Conservation (phyloP, 2,113 vertebrate genomes). For the Petaurus breviceps region DNA sequence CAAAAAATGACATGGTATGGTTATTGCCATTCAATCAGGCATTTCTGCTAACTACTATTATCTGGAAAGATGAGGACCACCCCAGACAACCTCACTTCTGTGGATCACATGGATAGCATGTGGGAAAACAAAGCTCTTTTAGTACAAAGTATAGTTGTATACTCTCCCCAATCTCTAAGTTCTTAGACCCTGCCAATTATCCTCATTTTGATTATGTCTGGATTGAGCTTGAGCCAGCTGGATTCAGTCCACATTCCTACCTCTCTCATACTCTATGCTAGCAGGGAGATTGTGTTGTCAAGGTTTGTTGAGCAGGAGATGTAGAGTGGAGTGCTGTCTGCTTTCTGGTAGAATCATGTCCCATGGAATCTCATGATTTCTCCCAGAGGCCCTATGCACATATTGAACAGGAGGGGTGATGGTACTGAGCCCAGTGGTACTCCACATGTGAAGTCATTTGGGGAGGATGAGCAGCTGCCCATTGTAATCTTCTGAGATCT, state of each 20-base stretch:
- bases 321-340: neutral
- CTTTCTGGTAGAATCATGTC: neutral
- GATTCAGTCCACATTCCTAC: neutral
- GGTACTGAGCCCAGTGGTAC: neutral
- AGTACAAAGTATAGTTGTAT: neutral
- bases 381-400: neutral
- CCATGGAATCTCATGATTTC: neutral
- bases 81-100: neutral
- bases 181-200: neutral
- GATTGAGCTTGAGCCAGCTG: neutral
- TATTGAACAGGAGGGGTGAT: neutral
- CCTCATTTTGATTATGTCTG: neutral
- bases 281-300: neutral
- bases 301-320: conserved; percentile 47
- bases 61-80: neutral
- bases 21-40: neutral
- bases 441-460: neutral
- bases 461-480: conserved; percentile 3
- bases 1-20: neutral
- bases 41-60: neutral
- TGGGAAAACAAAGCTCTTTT: neutral
- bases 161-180: neutral
- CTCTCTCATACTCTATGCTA: neutral
- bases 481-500: neutral
- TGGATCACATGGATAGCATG: neutral